Percentiles rank a stretch among this genome's conserved stretches.
These are phyloP conservation scores for Protobothrops flavoviridis DNA, from an alignment of 2,113 vertebrate genomes.

Conservation along the genomic window DNA sequence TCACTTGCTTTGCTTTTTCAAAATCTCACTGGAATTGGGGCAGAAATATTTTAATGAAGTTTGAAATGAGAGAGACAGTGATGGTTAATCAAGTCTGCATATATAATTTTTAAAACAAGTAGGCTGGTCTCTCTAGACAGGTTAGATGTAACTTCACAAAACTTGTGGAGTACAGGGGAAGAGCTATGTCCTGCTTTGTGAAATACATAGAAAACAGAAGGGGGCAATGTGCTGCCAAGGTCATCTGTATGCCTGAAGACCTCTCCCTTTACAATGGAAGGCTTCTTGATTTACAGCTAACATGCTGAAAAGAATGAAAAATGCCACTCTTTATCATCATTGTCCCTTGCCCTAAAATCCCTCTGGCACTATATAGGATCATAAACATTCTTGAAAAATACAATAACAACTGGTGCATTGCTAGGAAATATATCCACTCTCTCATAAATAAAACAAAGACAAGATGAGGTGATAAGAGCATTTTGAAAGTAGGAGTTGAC, in stretches of 20 bases:
- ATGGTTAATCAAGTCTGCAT: slow-evolving; percentile 10
- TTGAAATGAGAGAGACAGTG: slow-evolving; percentile 2
- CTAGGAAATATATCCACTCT: neutral
- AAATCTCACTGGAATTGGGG: slow-evolving; percentile 24
- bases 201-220: neutral
- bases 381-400: neutral
- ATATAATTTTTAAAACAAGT: slow-evolving; percentile 1
- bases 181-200: neutral
- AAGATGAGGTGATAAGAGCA: neutral
- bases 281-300: neutral
- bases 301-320: neutral
- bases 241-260: neutral
- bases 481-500: neutral
- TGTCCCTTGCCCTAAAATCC: neutral
- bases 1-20: slow-evolving; percentile 17
- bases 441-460: neutral
- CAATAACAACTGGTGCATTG: neutral
- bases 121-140: neutral
- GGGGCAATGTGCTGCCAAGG: neutral
- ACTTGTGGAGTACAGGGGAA: neutral
- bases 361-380: neutral
- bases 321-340: neutral
- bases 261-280: neutral
- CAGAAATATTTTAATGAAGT: slow-evolving; percentile 30
- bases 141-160: neutral